Evolutionary conservation across 1,140 invertebrate genomes (phyloP), one percentile per base, ranked within the genome.

Genomic region (Diplogasteroides magnus): DNA sequence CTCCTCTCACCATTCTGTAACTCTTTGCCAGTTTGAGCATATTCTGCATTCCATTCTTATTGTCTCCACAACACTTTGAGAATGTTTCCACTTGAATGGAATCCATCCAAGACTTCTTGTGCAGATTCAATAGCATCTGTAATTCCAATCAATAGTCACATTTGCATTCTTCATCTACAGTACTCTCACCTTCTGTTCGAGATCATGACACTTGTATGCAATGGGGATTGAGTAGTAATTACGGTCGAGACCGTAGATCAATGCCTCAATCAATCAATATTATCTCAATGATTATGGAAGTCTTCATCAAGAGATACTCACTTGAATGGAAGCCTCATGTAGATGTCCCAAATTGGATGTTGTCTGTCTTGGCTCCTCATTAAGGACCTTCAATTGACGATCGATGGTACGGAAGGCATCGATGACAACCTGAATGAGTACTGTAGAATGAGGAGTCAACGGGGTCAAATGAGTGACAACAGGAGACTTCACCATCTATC

Each of bases 211-310:
- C 29, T 70, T 69, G 57, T 69, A 75, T 23, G 27, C 61, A 13
- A 75, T 56, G 48, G 61, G 56, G n/a, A 75, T 28, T 11, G 71
- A 67, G 48, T 74, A 75, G 32, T 75, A 73, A 29, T 67, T 63
- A 2, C 32, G 66, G 23, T 62, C 61, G 1, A 75, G 63, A 29
- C 74, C 74, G 55, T 68, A 67, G 14, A 69, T 67, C 23, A 61
- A 56, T 19, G 74, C 68, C 26, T 90, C 94, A 55, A 70, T 31
- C 37, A 48, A 48, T 48, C 37, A 19, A 48, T 19, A 11, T 48
- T 19, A 11, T 48, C 19, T 48, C 37, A 19, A 48, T 19, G 37
- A 48, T 48, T 48, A 48, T 48, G n/a, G n/a, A n/a, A n/a, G n/a
- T 48, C 37, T 14, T 1, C 32, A 48, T 48, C 37, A 48, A 48